phyloP scores from a whole-genome alignment of 2,113 vertebrate genomes.

The Myiozetetes cayanensis region DNA sequence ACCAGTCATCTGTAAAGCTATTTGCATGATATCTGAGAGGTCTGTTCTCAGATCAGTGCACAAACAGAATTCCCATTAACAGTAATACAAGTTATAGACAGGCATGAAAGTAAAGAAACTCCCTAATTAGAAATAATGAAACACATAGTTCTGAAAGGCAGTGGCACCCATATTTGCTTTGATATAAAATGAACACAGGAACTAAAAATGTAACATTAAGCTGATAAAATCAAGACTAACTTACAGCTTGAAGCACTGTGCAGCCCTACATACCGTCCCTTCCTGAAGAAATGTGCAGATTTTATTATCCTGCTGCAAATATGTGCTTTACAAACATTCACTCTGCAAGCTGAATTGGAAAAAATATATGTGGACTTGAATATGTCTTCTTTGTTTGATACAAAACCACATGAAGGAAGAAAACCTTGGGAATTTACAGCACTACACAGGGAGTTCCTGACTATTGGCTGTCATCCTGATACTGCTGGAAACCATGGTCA shows the following conservation, averaged over 20 bases:
- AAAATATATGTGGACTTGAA: not conserved
- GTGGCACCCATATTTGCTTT: not conserved
- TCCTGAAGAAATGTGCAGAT: not conserved
- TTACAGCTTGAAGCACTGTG: not conserved
- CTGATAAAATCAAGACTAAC: not conserved
- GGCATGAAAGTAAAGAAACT: constrained; percentile 13
- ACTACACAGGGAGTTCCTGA: not conserved
- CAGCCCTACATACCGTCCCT: not conserved
- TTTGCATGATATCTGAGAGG: not conserved
- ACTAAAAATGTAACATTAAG: not conserved
- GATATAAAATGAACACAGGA: not conserved
- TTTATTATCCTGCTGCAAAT: not conserved
- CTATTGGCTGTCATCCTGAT: not conserved
- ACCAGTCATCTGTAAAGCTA: not conserved
- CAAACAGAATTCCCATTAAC: constrained; percentile 32
- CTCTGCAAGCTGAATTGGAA: not conserved
- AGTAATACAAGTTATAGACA: not conserved
- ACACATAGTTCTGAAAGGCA: not conserved
- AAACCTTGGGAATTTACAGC: not conserved
- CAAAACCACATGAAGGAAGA: not conserved
- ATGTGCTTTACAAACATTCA: not conserved
- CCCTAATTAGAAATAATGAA: constrained; percentile 24
- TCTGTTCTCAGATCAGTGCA: constrained; percentile 27
- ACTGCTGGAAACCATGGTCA: not conserved
- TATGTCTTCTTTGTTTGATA: not conserved